Evolutionary conservation across 2,888 invertebrate genomes (phyloP).

Genomic region (Ichneumon xanthorius): DNA sequence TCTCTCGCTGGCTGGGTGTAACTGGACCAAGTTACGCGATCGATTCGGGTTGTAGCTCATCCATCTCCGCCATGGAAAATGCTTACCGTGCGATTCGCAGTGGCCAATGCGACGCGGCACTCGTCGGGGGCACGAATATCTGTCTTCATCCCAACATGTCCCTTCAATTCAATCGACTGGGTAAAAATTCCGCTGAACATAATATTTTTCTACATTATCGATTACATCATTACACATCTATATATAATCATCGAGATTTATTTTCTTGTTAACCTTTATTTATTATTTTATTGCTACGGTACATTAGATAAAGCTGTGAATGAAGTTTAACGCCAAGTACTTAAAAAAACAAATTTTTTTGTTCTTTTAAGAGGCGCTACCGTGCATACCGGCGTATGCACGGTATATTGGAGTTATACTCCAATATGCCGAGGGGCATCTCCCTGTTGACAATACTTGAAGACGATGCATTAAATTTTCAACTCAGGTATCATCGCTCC

Average conservation of each 20-base stretch:
- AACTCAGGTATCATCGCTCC: slow-evolving; percentile 90
- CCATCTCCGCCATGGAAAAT: slow-evolving; percentile 94
- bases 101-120: slow-evolving; percentile 94
- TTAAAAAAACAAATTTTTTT: too few relatives aligned
- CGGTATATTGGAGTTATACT: too few relatives aligned
- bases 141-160: slow-evolving; percentile 95
- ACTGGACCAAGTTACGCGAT: slow-evolving; percentile 95
- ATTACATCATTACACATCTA: not conserved
- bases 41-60: slow-evolving; percentile 98
- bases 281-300: not conserved
- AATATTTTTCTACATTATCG: too few relatives aligned
- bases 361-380: too few relatives aligned
- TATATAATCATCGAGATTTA: accelerated
- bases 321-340: not conserved
- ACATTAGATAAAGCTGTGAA: not conserved
- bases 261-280: not conserved
- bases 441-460: too few relatives aligned
- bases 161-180: slow-evolving; percentile 91
- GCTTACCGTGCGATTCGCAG: slow-evolving; percentile 91
- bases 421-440: too few relatives aligned
- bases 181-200: slow-evolving; percentile 73
- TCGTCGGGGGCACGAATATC: slow-evolving; percentile 95
- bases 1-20: slow-evolving; percentile 95
- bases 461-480: not conserved
- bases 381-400: too few relatives aligned